A percentile compares a stretch with the other conserved stretches of the same genome.
These are phyloP conservation scores for Erythrolamprus reginae DNA, from an alignment of 2,113 vertebrate genomes.

Conservation along the genomic window DNA sequence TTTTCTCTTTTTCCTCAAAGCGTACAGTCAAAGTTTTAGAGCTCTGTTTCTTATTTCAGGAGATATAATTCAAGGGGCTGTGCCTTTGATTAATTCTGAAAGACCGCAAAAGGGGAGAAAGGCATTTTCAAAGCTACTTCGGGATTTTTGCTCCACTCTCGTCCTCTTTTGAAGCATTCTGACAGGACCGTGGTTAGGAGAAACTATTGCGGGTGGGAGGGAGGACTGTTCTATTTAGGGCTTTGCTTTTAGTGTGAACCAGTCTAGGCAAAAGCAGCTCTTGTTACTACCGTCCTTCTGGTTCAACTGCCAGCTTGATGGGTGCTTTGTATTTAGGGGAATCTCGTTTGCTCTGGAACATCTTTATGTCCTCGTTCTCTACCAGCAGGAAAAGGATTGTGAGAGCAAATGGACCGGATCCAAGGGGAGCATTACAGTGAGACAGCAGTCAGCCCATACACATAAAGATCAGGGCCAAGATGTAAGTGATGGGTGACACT, in stretches of 20 bases:
- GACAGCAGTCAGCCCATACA: neutral
- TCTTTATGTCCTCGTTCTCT: neutral
- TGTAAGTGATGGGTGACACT: conserved; percentile 42
- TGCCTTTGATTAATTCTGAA: neutral
- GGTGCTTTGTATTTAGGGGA: conserved; percentile 3
- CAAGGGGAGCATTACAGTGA: neutral
- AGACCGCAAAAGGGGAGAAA: conserved; percentile 26
- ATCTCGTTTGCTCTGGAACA: neutral
- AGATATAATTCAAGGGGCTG: conserved; percentile 39
- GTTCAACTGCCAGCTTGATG: neutral
- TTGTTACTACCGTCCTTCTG: accelerated
- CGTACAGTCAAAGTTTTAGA: accelerated
- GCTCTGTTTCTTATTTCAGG: conserved; percentile 38
- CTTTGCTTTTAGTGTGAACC: neutral
- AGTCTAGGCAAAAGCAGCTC: accelerated
- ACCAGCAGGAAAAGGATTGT: conserved; percentile 1
- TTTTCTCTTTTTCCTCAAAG: neutral
- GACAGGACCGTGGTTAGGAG: neutral
- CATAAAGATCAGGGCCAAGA: conserved; percentile 40
- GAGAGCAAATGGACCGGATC: neutral
- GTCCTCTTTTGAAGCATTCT: conserved; percentile 7
- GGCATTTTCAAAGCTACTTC: neutral
- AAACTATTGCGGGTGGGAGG: neutral
- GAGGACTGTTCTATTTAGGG: neutral
- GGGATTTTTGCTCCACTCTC: neutral